A percentile compares a stretch with the other conserved stretches of the same genome.
These are phyloP conservation scores for Mechanitis messenoides DNA, from an alignment of 2,888 invertebrate species.

Conservation along the genomic window DNA sequence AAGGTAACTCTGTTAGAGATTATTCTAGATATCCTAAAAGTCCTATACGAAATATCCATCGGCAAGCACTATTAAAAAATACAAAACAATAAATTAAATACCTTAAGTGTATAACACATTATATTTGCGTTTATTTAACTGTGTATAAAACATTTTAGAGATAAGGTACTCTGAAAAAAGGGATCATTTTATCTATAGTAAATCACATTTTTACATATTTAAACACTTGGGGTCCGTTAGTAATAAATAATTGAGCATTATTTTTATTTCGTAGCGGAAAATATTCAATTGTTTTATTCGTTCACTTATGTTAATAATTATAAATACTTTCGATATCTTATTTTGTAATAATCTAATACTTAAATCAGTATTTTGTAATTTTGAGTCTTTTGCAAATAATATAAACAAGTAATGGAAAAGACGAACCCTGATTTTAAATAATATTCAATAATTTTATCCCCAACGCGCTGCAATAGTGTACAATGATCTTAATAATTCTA, in stretches of 20 bases:
- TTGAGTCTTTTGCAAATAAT: conserved; percentile 12
- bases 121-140: conserved; percentile 2
- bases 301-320: conserved; percentile 1
- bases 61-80: conserved; percentile 29
- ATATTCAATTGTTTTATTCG: neutral
- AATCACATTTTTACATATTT: conserved; percentile 44
- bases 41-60: conserved; percentile 24
- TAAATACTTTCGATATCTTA: neutral
- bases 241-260: conserved; percentile 19
- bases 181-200: conserved; percentile 38
- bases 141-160: conserved; percentile 21
- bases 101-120: conserved; percentile 5
- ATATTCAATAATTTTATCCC: conserved; percentile 66
- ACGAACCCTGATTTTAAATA: conserved; percentile 49
- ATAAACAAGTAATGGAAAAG: conserved; percentile 16
- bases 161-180: neutral
- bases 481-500: conserved; percentile 88
- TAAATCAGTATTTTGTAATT: conserved; percentile 6
- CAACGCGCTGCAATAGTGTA: conserved; percentile 90
- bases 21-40: conserved; percentile 13
- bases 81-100: conserved; percentile 31
- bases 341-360: conserved; percentile 8
- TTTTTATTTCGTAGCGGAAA: conserved; percentile 1
- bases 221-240: conserved; percentile 43
- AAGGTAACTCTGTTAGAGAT: conserved; percentile 24